phyloP scores from a whole-genome alignment of 2,113 vertebrate genomes.

The Numida meleagris region DNA sequence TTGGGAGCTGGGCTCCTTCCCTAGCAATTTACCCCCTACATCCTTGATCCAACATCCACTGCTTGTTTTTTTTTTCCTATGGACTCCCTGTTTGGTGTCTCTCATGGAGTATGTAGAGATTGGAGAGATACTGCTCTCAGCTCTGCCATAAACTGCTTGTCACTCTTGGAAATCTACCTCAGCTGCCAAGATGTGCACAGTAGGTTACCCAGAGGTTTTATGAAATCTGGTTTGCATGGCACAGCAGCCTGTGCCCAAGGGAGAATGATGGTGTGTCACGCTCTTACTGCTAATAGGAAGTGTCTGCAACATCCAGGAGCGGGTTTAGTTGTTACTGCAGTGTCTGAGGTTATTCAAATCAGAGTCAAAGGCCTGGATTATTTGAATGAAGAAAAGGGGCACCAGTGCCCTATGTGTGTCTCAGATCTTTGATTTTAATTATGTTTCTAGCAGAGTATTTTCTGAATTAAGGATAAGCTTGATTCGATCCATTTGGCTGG shows the following conservation, averaged over 20 bases:
- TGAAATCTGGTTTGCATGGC: not conserved
- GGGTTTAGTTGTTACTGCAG: not conserved
- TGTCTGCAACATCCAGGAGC: not conserved
- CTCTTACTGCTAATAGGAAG: not conserved
- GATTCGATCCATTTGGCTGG: not conserved
- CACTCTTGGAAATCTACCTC: not conserved
- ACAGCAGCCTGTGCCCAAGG: not conserved
- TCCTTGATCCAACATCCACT: not conserved
- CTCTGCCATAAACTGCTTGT: not conserved
- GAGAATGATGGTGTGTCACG: not conserved
- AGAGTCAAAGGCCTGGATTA: not conserved
- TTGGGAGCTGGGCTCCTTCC: not conserved
- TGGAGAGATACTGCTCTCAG: not conserved
- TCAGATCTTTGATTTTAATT: conserved; percentile 7
- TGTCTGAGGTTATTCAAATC: not conserved
- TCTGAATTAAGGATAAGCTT: not conserved
- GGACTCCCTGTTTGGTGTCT: not conserved
- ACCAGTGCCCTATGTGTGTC: not conserved
- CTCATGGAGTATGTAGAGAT: not conserved
- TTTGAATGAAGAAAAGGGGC: not conserved
- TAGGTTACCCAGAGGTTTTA: not conserved
- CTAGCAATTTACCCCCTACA: not conserved
- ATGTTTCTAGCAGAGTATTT: not conserved
- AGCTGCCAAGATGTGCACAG: not conserved
- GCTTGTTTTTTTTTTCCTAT: not conserved